Percentiles rank a stretch among this genome's conserved stretches.
These are phyloP conservation scores for Lepidurus arcticus DNA, from an alignment of 1,140 invertebrate genomes.

Conservation along the genomic window DNA sequence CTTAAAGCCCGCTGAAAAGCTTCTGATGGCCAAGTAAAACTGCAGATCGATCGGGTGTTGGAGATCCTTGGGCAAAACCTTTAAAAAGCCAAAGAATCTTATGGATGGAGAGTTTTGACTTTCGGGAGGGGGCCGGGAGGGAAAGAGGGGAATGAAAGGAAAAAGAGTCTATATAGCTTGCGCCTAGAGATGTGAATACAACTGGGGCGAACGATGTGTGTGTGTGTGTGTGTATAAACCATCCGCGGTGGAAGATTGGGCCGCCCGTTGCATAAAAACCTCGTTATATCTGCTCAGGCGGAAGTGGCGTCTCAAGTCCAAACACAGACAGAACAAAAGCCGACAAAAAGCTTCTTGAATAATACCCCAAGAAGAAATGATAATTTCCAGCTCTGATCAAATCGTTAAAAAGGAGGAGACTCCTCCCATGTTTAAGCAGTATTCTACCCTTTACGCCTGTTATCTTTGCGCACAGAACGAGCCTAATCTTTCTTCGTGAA, in stretches of 20 bases:
- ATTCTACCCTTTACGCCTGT: too few relatives aligned
- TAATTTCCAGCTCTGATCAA: background rate
- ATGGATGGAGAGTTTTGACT: slow-evolving; percentile 4
- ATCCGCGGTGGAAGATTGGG: slow-evolving; percentile 13
- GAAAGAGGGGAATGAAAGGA: background rate
- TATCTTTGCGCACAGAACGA: too few relatives aligned
- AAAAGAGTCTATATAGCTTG: background rate
- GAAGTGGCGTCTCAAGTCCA: slow-evolving; percentile 7
- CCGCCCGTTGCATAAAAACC: slow-evolving; percentile 17
- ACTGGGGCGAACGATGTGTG: slow-evolving; percentile 4
- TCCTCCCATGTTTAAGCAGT: background rate
- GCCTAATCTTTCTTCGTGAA: too few relatives aligned
- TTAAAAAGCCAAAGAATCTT: slow-evolving; percentile 20
- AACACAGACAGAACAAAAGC: slow-evolving; percentile 6
- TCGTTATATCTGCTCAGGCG: slow-evolving; percentile 9
- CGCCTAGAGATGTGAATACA: slow-evolving; percentile 12
- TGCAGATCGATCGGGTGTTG: background rate
- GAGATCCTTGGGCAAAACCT: background rate
- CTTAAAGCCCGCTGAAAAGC: background rate
- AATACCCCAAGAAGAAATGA: background rate
- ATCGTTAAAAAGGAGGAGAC: background rate
- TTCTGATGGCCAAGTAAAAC: slow-evolving; percentile 8
- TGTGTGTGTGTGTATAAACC: background rate
- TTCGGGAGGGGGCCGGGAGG: background rate
- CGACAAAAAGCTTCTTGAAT: background rate